Percentiles rank a stretch among this genome's conserved stretches.
These are phyloP conservation scores for Dendroctonus ponderosae DNA, from an alignment of 1,140 invertebrate species.

Conservation along the genomic window DNA sequence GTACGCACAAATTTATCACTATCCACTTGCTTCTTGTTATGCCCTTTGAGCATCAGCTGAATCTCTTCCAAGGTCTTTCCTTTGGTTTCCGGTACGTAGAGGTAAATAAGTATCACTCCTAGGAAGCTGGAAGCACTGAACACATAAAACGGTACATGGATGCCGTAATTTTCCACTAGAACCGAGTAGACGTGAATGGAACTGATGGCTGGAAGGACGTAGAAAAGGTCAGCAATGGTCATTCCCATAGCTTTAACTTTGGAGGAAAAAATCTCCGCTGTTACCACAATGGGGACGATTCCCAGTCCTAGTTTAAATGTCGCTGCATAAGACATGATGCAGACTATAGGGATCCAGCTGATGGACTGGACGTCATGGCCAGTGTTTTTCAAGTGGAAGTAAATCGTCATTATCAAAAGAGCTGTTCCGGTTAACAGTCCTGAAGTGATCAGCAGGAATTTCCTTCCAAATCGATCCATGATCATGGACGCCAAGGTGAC, in stretches of 20 bases:
- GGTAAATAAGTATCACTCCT: constrained; percentile 60
- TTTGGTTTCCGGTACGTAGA: constrained; percentile 74
- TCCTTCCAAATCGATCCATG: constrained; percentile 52
- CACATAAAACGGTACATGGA: constrained; percentile 63
- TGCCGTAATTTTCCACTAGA: constrained; percentile 52
- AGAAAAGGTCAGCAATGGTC: constrained; percentile 43
- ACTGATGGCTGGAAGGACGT: constrained; percentile 56
- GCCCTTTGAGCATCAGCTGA: constrained; percentile 50
- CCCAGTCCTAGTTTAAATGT: constrained; percentile 43
- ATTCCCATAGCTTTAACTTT: constrained; percentile 56
- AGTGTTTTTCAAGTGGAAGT: constrained; percentile 39
- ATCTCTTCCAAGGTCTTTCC: constrained; percentile 74
- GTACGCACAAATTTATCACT: too few species aligned
- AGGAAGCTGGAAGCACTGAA: constrained; percentile 62
- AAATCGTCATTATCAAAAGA: constrained; percentile 37
- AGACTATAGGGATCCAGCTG: constrained; percentile 38
- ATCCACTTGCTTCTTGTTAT: constrained; percentile 53
- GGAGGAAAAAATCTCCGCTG: constrained; percentile 67
- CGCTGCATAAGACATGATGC: constrained; percentile 40
- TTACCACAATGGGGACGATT: constrained; percentile 69
- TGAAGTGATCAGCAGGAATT: constrained; percentile 49
- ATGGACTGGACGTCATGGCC: constrained; percentile 23
- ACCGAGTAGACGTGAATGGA: constrained; percentile 65
- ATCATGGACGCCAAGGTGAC: constrained; percentile 44
- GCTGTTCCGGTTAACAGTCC: constrained; percentile 35